Percentiles rank a stretch among this genome's conserved stretches.
Evolutionary conservation across 1,140 invertebrate species (phyloP).

Genomic region (Leptinotarsa defecta): DNA sequence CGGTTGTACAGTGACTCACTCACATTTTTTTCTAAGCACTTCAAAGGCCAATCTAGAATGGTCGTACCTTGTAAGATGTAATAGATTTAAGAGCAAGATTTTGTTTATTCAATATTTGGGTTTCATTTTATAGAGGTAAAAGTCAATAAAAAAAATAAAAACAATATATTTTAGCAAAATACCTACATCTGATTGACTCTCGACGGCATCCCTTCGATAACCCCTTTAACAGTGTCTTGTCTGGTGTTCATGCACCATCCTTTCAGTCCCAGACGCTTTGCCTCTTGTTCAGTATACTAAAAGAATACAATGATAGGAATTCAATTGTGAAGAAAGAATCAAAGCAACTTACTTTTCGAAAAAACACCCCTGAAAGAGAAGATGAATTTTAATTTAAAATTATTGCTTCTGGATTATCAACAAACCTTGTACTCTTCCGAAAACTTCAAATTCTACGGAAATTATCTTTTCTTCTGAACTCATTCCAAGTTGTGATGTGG

Average conservation of each 20-base stretch:
- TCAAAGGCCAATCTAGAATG: background rate
- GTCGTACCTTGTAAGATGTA: too few species aligned
- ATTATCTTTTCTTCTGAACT: constrained; percentile 45
- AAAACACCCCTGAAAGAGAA: constrained; percentile 63
- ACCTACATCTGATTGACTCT: constrained; percentile 71
- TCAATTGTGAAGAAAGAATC: too few species aligned
- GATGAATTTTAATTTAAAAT: background rate
- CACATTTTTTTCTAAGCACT: background rate
- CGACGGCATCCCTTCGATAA: constrained; percentile 66
- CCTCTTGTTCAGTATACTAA: constrained; percentile 71
- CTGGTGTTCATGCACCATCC: constrained; percentile 81
- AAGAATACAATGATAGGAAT: constrained; percentile 1
- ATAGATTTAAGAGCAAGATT: background rate
- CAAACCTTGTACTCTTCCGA: constrained; percentile 65
- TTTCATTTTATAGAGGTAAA: background rate
- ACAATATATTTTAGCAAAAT: background rate
- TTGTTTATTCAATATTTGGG: background rate
- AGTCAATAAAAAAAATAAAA: background rate
- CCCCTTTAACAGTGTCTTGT: constrained; percentile 71
- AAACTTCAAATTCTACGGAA: constrained; percentile 67
- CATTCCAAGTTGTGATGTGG: background rate
- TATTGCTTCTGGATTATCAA: constrained; percentile 21
- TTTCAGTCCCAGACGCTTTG: constrained; percentile 66
- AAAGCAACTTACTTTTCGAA: constrained; percentile 61
- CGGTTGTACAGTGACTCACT: background rate